Percentiles rank a stretch among this genome's conserved stretches.
These are phyloP conservation scores for Calephelis virginiensis DNA, from an alignment of 1,140 invertebrate species.

Conservation along the genomic window DNA sequence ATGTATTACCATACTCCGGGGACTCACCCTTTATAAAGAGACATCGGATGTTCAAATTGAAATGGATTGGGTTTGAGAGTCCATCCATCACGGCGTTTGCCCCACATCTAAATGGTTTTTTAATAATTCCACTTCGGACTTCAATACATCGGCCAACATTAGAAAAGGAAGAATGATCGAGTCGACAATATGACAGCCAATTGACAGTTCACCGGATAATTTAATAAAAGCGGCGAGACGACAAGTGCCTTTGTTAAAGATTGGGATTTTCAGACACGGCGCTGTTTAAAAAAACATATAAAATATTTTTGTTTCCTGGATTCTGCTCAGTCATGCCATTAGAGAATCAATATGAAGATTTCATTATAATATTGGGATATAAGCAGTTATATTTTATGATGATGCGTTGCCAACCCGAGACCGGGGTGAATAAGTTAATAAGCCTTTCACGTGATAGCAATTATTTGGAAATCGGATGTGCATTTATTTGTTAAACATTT, in stretches of 20 bases:
- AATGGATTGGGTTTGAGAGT: slow-evolving; percentile 72
- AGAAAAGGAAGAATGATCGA: slow-evolving; percentile 64
- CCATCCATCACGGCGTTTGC: slow-evolving; percentile 70
- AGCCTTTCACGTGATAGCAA: too few species aligned
- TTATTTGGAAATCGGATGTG: too few species aligned
- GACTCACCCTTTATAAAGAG: slow-evolving; percentile 67
- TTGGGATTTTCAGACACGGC: neutral
- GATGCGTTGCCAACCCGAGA: too few species aligned
- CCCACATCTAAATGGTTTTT: slow-evolving; percentile 72
- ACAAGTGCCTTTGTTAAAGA: slow-evolving; percentile 18
- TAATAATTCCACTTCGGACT: slow-evolving; percentile 70
- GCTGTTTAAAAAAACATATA: neutral
- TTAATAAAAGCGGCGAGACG: slow-evolving; percentile 46
- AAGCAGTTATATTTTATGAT: too few species aligned
- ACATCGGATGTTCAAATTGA: slow-evolving; percentile 65
- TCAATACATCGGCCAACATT: slow-evolving; percentile 57
- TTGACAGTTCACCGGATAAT: slow-evolving; percentile 61
- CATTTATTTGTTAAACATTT: too few species aligned
- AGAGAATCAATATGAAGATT: too few species aligned
- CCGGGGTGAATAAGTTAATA: too few species aligned
- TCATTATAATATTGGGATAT: too few species aligned
- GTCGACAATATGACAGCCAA: slow-evolving; percentile 63
- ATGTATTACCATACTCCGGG: slow-evolving; percentile 59
- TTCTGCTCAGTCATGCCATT: too few species aligned
- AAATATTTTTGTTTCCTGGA: too few species aligned